Evolutionary conservation across 2,888 invertebrate genomes (phyloP).

Genomic region (Nephrotoma guestfalica): DNA sequence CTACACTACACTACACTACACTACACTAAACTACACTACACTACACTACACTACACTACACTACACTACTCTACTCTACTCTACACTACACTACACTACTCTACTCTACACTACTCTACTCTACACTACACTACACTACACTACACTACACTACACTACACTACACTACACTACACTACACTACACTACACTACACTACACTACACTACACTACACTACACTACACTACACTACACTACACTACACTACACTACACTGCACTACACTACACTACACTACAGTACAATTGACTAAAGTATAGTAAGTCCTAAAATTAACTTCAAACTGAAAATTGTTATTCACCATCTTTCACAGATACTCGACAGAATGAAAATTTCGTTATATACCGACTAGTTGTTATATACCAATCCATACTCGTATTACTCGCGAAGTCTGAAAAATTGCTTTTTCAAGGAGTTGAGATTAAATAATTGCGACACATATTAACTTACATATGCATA

Average conservation of each 20-base stretch:
- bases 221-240: background rate
- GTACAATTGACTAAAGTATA: background rate
- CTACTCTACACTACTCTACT: background rate
- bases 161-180: background rate
- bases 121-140: background rate
- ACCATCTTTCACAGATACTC: too few species aligned
- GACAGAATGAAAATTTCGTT: too few species aligned
- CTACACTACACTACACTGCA: background rate
- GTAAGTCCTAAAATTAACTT: too few species aligned
- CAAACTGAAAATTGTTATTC: too few species aligned
- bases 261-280: background rate
- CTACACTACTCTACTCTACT: background rate
- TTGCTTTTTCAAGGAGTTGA: too few species aligned
- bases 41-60: background rate
- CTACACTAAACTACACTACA: background rate
- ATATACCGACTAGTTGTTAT: too few species aligned
- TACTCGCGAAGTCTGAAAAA: too few species aligned
- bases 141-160: background rate
- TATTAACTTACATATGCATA: too few species aligned
- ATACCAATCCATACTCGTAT: too few species aligned
- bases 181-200: background rate
- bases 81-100: background rate
- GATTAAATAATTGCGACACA: too few species aligned
- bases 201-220: background rate
- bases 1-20: constrained; percentile 3